A percentile compares a stretch with the other conserved stretches of the same genome.
These are phyloP conservation scores for Diuraphis noxia DNA, from an alignment of 1,140 invertebrate genomes.

Conservation along the genomic window DNA sequence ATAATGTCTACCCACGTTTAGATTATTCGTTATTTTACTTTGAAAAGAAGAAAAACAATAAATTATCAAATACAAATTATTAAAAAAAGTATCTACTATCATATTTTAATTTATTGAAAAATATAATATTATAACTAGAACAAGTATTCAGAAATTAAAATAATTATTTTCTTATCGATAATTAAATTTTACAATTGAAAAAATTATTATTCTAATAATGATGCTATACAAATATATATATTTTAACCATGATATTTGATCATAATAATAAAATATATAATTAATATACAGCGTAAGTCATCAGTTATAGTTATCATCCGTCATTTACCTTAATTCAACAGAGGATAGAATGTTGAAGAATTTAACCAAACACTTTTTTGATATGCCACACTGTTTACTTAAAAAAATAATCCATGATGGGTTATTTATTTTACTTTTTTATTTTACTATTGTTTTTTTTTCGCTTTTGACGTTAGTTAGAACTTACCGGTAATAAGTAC, in stretches of 20 bases:
- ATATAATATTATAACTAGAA: not conserved
- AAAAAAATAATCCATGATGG: not conserved
- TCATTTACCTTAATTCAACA: not conserved
- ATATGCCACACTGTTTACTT: constrained; percentile 7
- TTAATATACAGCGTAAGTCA: not conserved
- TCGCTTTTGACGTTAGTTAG: constrained; percentile 45
- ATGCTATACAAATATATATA: no score
- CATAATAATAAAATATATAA: not conserved
- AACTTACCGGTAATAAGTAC: constrained; percentile 29
- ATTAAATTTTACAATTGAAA: no score
- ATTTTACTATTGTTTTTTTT: constrained; percentile 11
- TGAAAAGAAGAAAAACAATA: not conserved
- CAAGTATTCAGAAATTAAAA: not conserved
- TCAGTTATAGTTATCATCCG: not conserved
- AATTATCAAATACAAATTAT: not conserved
- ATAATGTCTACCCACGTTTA: not conserved
- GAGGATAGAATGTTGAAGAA: not conserved
- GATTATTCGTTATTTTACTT: not conserved
- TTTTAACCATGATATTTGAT: not conserved
- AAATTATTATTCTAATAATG: no score
- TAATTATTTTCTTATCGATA: not conserved
- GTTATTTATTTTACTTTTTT: constrained; percentile 5
- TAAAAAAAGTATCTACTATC: not conserved
- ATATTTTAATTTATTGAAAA: not conserved
- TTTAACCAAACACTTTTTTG: not conserved